A percentile compares a stretch with the other conserved stretches of the same genome.
Conservation (phyloP, 2,113 vertebrate genomes). For the Chrysochloris asiatica region DNA sequence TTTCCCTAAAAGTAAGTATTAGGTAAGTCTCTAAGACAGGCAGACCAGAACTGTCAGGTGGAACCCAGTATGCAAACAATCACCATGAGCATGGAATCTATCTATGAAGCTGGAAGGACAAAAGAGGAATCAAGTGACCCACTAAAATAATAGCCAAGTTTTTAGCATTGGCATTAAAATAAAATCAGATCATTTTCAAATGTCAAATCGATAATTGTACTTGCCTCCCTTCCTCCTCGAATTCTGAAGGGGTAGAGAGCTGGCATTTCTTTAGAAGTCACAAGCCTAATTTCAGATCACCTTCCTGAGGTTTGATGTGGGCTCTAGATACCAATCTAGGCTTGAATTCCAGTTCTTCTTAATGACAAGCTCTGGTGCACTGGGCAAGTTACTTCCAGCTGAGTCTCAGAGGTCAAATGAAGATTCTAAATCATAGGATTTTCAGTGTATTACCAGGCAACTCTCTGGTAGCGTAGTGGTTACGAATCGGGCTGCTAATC, state of each 20-base stretch:
- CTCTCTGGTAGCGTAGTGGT: too few relatives aligned
- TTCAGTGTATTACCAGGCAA: background rate
- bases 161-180: background rate
- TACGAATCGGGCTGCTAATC: too few relatives aligned
- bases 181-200: slow-evolving; percentile 40
- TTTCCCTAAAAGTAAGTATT: background rate
- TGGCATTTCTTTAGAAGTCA: background rate
- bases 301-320: background rate
- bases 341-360: background rate
- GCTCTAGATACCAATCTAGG: background rate
- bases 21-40: background rate
- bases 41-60: background rate
- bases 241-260: background rate
- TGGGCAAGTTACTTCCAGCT: background rate
- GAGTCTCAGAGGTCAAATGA: background rate
- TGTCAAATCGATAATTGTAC: background rate
- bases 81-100: background rate
- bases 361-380: background rate
- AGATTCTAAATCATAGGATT: background rate
- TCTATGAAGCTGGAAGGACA: background rate
- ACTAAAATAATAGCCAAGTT: slow-evolving; percentile 1
- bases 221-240: background rate
- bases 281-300: background rate
- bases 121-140: background rate
- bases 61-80: background rate